Conservation (phyloP, 1,140 invertebrate species). For the Cotesia glomerata region DNA sequence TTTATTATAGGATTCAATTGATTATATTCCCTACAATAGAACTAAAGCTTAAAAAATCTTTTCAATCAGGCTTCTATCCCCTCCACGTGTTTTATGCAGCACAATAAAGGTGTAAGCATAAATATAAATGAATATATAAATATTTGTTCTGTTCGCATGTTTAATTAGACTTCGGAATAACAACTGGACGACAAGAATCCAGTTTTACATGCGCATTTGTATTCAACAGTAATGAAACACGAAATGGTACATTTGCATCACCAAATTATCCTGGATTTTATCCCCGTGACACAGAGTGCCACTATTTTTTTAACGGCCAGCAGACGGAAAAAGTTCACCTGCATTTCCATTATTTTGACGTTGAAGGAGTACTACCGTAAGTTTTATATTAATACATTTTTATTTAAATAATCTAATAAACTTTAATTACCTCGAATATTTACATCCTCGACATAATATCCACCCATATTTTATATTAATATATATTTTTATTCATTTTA, state of each 20-base stretch:
- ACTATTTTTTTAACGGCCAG: conserved; percentile 91
- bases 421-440: neutral
- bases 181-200: conserved; percentile 74
- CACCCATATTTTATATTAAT: too few relatives aligned
- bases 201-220: conserved; percentile 82
- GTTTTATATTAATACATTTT: conserved; percentile 47
- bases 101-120: neutral
- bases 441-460: too few relatives aligned
- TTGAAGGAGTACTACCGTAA: conserved; percentile 90
- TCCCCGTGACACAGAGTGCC: conserved; percentile 89
- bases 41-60: too few relatives aligned
- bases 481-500: neutral
- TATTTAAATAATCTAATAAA: neutral
- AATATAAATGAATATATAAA: neutral
- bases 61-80: too few relatives aligned
- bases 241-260: conserved; percentile 84
- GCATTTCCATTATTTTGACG: conserved; percentile 88
- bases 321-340: conserved; percentile 82
- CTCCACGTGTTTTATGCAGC: neutral
- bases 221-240: conserved; percentile 79
- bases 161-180: conserved; percentile 79
- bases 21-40: too few relatives aligned
- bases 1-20: too few relatives aligned
- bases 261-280: conserved; percentile 94
- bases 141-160: neutral